Conservation (phyloP, 2,797 vertebrate genomes). For the Protosalanx chinensis region DNA sequence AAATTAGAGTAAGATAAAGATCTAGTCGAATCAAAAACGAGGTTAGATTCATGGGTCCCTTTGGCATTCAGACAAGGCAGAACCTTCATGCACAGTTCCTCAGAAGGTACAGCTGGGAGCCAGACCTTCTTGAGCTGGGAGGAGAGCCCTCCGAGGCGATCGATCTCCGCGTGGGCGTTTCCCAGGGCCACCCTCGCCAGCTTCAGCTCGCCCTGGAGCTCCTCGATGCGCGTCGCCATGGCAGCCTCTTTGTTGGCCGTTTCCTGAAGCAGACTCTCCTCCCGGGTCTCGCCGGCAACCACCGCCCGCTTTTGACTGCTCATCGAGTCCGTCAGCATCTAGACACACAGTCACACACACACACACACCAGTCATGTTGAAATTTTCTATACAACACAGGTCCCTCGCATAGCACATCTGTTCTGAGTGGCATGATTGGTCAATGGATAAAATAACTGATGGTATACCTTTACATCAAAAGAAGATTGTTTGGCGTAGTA, state of each 20-base stretch:
- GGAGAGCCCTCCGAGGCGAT: constrained; percentile 66
- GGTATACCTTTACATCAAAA: neutral
- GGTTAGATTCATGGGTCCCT: too few species aligned
- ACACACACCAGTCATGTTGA: neutral
- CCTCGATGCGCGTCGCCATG: constrained; percentile 76
- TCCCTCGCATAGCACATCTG: neutral
- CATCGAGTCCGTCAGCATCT: constrained; percentile 81
- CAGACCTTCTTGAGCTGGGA: constrained; percentile 79
- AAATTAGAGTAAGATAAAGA: too few species aligned
- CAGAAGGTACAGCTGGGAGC: too few species aligned
- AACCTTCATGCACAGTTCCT: too few species aligned
- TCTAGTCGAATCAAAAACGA: too few species aligned
- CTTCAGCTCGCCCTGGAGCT: constrained; percentile 77
- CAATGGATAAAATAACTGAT: neutral
- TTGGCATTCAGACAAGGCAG: too few species aligned
- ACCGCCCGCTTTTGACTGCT: constrained; percentile 81
- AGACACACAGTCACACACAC: constrained; percentile 33
- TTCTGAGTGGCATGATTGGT: neutral
- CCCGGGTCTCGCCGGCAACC: constrained; percentile 81
- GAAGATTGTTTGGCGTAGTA: neutral
- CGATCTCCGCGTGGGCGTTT: constrained; percentile 75
- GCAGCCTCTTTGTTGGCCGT: constrained; percentile 82
- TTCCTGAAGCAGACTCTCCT: constrained; percentile 80
- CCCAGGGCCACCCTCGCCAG: constrained; percentile 71
- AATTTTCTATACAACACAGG: neutral